phyloP scores from a whole-genome alignment of 2,797 vertebrate genomes.

The Iguana delicatissima region DNA sequence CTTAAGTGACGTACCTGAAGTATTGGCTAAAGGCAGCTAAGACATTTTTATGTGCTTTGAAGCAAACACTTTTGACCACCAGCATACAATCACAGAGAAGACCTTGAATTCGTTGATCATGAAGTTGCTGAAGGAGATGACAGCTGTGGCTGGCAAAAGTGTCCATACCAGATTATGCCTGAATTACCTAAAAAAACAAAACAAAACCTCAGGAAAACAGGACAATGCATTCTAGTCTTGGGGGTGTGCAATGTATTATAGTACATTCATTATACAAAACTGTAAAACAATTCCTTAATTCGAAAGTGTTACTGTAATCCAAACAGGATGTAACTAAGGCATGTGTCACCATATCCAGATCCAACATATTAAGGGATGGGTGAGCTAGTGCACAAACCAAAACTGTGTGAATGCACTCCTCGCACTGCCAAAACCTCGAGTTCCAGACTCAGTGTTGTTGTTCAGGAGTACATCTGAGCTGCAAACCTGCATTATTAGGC shows the following conservation, averaged over 20 bases:
- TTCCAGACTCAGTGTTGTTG: no score
- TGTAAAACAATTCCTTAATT: neutral
- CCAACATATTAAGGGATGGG: no score
- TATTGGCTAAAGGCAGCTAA: constrained; percentile 97
- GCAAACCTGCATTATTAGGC: no score
- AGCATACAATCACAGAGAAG: constrained; percentile 97
- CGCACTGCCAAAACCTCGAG: no score
- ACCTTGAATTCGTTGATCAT: constrained; percentile 97
- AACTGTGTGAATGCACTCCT: no score
- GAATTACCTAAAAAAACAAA: constrained; percentile 63
- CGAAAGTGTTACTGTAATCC: neutral
- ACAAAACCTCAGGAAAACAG: constrained; percentile 18
- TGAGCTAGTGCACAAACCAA: no score
- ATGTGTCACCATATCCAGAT: no score
- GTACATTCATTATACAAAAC: neutral
- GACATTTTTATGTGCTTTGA: constrained; percentile 99
- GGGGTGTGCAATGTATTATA: neutral
- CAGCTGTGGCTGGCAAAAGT: constrained; percentile 91
- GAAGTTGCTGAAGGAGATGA: constrained; percentile 97
- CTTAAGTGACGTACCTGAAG: constrained; percentile 87
- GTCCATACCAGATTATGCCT: constrained; percentile 85
- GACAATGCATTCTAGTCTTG: neutral
- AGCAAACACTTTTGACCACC: constrained; percentile 96
- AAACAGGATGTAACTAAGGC: no score
- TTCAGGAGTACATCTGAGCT: no score